Evolutionary conservation across 2,888 invertebrate genomes (phyloP).

Genomic region (Octodonta nipae): DNA sequence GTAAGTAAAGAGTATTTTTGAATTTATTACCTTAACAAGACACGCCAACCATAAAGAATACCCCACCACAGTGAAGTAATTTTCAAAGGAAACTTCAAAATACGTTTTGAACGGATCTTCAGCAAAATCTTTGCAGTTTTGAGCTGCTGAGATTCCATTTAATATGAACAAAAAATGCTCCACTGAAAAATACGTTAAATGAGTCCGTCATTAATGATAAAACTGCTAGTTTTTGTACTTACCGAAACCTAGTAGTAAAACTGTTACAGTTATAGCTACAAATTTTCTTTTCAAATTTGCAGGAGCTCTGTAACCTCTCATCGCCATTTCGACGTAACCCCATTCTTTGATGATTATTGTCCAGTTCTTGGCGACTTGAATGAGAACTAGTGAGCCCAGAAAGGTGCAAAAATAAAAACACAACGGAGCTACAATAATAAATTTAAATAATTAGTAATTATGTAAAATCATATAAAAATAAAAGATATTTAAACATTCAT

Average conservation of each 20-base stretch:
- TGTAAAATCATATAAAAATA: too few species aligned
- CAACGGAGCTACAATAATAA: too few species aligned
- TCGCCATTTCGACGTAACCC: slow-evolving; percentile 26
- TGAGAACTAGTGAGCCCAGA: slow-evolving; percentile 21
- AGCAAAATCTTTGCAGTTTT: slow-evolving; percentile 16
- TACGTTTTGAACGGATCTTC: slow-evolving; percentile 19
- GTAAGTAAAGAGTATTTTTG: too few species aligned
- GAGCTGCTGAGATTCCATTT: slow-evolving; percentile 19
- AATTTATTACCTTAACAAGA: slow-evolving; percentile 26
- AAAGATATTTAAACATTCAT: too few species aligned
- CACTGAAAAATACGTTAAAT: slow-evolving; percentile 17
- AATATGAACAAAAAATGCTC: slow-evolving; percentile 27
- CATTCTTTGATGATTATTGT: slow-evolving; percentile 25
- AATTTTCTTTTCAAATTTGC: slow-evolving; percentile 21
- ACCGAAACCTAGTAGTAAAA: slow-evolving; percentile 29
- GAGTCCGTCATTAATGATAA: background rate
- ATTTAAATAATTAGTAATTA: too few species aligned
- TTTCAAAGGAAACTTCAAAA: slow-evolving; percentile 34
- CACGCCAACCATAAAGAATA: slow-evolving; percentile 40
- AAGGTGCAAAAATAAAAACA: slow-evolving; percentile 25
- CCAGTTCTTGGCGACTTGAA: slow-evolving; percentile 23
- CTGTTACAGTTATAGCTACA: slow-evolving; percentile 22
- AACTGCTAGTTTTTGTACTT: slow-evolving; percentile 3
- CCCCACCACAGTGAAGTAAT: slow-evolving; percentile 39
- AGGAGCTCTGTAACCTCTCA: slow-evolving; percentile 23